Percentiles rank a stretch among this genome's conserved stretches.
These are phyloP conservation scores for Podarcis muralis DNA, from an alignment of 2,113 vertebrate species.

Conservation along the genomic window DNA sequence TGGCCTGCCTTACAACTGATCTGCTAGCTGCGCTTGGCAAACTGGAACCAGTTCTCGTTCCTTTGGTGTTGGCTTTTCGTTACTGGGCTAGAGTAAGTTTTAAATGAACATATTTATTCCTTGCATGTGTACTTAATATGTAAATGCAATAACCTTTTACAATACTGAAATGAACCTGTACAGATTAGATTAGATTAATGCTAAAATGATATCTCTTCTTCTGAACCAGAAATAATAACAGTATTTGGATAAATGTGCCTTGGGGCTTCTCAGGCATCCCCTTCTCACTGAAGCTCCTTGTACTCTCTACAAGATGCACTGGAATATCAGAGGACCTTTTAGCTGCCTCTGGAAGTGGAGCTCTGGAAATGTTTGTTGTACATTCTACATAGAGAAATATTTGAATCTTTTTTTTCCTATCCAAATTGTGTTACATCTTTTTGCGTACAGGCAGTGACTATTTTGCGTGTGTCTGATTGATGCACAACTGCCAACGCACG, in stretches of 20 bases:
- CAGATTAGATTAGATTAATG: too few relatives aligned
- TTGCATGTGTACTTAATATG: neutral
- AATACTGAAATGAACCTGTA: too few relatives aligned
- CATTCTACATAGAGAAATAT: neutral
- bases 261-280: neutral
- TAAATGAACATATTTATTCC: neutral
- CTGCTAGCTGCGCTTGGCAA: slow-evolving; percentile 90
- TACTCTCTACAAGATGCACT: neutral
- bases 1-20: slow-evolving; percentile 96
- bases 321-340: neutral
- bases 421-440: neutral
- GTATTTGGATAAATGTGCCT: neutral
- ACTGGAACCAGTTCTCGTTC: slow-evolving; percentile 90
- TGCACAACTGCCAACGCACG: too few relatives aligned
- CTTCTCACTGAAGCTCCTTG: neutral
- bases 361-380: neutral
- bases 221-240: neutral
- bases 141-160: neutral
- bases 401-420: neutral
- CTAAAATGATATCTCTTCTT: neutral
- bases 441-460: too few relatives aligned
- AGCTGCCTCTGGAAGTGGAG: neutral
- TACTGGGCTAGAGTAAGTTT: slow-evolving; percentile 93
- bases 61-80: slow-evolving; percentile 94
- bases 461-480: too few relatives aligned